A percentile compares a stretch with the other conserved stretches of the same genome.
Evolutionary conservation across 2,888 invertebrate genomes (phyloP).

Genomic region (Athripsodes cinereus): DNA sequence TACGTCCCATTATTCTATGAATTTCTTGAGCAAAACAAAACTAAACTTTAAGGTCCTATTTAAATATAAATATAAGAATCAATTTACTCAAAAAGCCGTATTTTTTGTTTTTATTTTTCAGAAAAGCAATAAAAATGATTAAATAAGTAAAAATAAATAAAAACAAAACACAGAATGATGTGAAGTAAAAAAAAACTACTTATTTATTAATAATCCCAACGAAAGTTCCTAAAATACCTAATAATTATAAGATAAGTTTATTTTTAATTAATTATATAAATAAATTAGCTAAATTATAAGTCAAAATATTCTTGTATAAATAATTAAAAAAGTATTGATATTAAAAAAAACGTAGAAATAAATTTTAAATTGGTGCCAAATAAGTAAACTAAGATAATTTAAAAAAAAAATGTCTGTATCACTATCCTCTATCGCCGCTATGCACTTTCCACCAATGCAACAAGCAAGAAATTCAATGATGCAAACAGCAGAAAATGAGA

Average conservation of each 20-base stretch:
- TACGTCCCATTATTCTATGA: no score
- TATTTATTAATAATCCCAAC: constrained; percentile 34
- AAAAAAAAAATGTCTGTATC: constrained; percentile 21
- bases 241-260: constrained; percentile 25
- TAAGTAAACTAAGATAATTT: neutral
- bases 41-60: no score
- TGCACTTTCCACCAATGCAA: constrained; percentile 21
- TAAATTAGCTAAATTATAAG: constrained; percentile 10
- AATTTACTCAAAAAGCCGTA: no score
- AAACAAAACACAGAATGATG: constrained; percentile 8
- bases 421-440: constrained; percentile 18
- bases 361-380: constrained; percentile 10
- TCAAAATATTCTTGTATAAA: constrained; percentile 18
- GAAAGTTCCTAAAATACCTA: constrained; percentile 56
- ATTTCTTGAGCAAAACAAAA: no score
- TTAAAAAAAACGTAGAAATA: neutral
- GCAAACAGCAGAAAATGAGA: constrained; percentile 8
- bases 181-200: constrained; percentile 15
- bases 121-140: constrained; percentile 7
- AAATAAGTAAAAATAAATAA: constrained; percentile 1
- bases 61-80: no score
- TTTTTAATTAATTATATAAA: constrained; percentile 19
- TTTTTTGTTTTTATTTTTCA: neutral
- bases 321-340: constrained; percentile 3
- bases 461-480: constrained; percentile 9